phyloP scores from a whole-genome alignment of 2,888 invertebrate species.

The Slavum lentiscoides region DNA sequence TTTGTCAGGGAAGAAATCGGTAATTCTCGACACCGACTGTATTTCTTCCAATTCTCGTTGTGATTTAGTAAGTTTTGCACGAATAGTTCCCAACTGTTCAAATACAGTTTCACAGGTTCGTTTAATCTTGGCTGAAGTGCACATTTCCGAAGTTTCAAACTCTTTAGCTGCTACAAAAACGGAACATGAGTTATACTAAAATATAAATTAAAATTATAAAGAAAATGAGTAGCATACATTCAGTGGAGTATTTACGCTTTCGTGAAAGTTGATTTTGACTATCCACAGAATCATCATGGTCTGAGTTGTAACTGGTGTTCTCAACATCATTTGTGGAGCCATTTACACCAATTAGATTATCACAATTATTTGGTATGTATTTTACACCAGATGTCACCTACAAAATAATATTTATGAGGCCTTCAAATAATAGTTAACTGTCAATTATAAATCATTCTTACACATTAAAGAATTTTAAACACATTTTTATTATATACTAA shows the following conservation, averaged over 20 bases:
- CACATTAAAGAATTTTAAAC: no score
- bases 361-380: conserved; percentile 47
- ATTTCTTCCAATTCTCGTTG: conserved; percentile 49
- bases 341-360: conserved; percentile 50
- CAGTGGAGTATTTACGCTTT: conserved; percentile 47
- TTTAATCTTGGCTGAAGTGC: conserved; percentile 44
- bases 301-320: conserved; percentile 43
- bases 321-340: conserved; percentile 50
- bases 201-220: not conserved
- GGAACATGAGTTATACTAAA: not conserved
- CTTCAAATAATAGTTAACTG: no score
- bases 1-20: conserved; percentile 28
- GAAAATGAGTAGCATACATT: conserved; percentile 25
- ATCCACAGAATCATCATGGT: conserved; percentile 50
- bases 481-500: no score
- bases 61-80: conserved; percentile 46
- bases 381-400: conserved; percentile 51
- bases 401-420: not conserved
- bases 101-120: conserved; percentile 49
- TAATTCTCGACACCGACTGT: conserved; percentile 42
- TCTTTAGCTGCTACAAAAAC: conserved; percentile 31
- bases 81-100: conserved; percentile 44
- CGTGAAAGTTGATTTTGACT: conserved; percentile 37
- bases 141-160: conserved; percentile 46
- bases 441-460: no score